Conservation (phyloP, 2,888 invertebrate species). For the Campopleginae sp. region DNA sequence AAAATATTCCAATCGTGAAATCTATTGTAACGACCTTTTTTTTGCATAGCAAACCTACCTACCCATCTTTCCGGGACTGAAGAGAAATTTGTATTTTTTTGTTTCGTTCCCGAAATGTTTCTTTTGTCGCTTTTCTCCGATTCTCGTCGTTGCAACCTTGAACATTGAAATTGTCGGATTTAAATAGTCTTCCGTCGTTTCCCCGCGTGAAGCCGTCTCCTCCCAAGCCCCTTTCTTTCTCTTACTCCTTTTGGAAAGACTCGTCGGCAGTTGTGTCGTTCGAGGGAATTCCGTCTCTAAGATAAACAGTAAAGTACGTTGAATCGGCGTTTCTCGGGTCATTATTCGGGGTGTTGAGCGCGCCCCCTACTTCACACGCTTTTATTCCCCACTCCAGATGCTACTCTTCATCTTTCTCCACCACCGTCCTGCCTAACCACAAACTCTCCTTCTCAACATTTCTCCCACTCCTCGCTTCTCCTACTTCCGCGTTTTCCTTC, state of each 20-base stretch:
- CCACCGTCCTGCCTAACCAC: not conserved
- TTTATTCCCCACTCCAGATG: not conserved
- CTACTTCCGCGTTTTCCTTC: slow-evolving; percentile 50
- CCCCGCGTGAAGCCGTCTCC: not conserved
- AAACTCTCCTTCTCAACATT: not conserved
- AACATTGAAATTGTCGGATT: slow-evolving; percentile 52
- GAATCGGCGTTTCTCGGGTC: slow-evolving; percentile 67
- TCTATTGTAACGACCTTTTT: not conserved
- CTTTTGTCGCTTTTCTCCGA: slow-evolving; percentile 22
- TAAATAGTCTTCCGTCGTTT: slow-evolving; percentile 19
- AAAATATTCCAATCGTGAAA: not conserved
- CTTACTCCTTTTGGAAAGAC: not conserved
- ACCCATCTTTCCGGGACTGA: not conserved
- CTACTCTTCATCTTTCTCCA: not conserved
- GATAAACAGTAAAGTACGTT: slow-evolving; percentile 66
- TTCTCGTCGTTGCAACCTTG: slow-evolving; percentile 51
- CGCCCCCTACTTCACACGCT: slow-evolving; percentile 10
- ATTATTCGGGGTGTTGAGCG: slow-evolving; percentile 65
- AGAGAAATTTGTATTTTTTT: not conserved
- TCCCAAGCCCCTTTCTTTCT: not conserved
- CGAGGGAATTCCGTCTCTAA: slow-evolving; percentile 62
- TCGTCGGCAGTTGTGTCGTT: slow-evolving; percentile 25
- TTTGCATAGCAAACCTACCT: not conserved
- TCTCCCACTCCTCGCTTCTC: slow-evolving; percentile 21
- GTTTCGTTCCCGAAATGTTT: not conserved